Evolutionary conservation across 2,797 vertebrate species (phyloP), one percentile per base, ranked within the genome.

Genomic region (Crossoptilon crossoptilon): DNA sequence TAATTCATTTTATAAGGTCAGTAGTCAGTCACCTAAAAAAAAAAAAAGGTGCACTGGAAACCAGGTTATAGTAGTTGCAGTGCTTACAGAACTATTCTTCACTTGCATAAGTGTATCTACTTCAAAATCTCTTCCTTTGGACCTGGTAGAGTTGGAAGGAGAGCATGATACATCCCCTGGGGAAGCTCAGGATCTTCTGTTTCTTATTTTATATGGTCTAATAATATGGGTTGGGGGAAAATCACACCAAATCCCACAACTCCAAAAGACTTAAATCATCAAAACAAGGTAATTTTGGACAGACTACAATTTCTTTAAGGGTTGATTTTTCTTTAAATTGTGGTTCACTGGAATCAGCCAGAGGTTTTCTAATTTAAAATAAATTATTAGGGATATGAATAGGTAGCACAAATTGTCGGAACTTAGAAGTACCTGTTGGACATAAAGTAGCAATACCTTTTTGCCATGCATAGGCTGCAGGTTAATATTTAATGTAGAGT

Each of bases 101-200:
- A 83, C 37, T 39, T 68, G 55, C 31, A 72, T 14, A 91, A 78
- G 24, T 80, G 51, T 63, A 78, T 78, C 19, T 24, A 17, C 63
- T 88, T 93, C 62, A 62, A 88, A 87, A 90, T 59, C 49, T 85
- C 37, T 87, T 83, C 66, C 73, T 80, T 35, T 83, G 91, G 87
- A 94, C 59, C 13, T 83, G 46, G 9, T 12, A 78, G 66, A 43
- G 69, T 77, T 69, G 83, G 33, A 63, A 92, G 14, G 53, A 79
- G 23, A 79, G 12, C 5, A 31, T 23, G 73, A 5, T n/a, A 19
- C 3, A 72, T 85, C 22, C 69, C 66, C 55, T 63, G 69, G 59
- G 84, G 86, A 90, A 91, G 33, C 58, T 90, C 49, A 62, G 21
- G 21, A 49, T 82, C 26, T 90, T 86, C 41, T 9, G 4, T 74